Evolutionary conservation across 2,888 invertebrate genomes (phyloP).

Genomic region (Eupithecia tripunctaria): DNA sequence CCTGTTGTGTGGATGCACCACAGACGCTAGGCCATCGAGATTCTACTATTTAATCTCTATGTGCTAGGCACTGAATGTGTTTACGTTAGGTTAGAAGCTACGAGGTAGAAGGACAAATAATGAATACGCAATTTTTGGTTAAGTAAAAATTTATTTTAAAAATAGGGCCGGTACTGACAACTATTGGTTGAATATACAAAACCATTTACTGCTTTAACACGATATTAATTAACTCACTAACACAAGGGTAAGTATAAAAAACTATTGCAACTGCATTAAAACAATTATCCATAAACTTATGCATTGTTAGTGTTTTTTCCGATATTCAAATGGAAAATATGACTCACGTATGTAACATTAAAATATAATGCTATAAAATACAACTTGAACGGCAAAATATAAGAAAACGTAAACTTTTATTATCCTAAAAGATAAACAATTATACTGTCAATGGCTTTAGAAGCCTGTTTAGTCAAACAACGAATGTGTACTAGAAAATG

Average conservation of each 20-base stretch:
- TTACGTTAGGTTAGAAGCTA: too few species aligned
- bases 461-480: constrained; percentile 20
- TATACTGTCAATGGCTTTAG: constrained; percentile 18
- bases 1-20: too few species aligned
- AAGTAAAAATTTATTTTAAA: constrained; percentile 40
- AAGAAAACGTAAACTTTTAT: constrained; percentile 19
- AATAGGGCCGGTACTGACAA: constrained; percentile 37
- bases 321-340: constrained; percentile 13
- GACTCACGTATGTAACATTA: constrained; percentile 14
- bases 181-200: constrained; percentile 35
- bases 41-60: too few species aligned
- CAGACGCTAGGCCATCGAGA: too few species aligned
- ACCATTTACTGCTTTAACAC: constrained; percentile 38
- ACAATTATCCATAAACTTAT: constrained; percentile 29
- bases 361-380: constrained; percentile 30
- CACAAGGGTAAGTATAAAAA: constrained; percentile 22
- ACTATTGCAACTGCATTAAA: constrained; percentile 19
- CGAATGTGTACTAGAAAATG: neutral
- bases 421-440: constrained; percentile 25
- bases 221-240: constrained; percentile 42
- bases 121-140: constrained; percentile 30
- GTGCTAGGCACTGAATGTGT: too few species aligned
- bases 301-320: constrained; percentile 10
- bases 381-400: constrained; percentile 30
- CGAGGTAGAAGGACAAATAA: neutral